A percentile compares a stretch with the other conserved stretches of the same genome.
These are phyloP conservation scores for Campoplex nolae DNA, from an alignment of 2,888 invertebrate genomes.

Conservation along the genomic window DNA sequence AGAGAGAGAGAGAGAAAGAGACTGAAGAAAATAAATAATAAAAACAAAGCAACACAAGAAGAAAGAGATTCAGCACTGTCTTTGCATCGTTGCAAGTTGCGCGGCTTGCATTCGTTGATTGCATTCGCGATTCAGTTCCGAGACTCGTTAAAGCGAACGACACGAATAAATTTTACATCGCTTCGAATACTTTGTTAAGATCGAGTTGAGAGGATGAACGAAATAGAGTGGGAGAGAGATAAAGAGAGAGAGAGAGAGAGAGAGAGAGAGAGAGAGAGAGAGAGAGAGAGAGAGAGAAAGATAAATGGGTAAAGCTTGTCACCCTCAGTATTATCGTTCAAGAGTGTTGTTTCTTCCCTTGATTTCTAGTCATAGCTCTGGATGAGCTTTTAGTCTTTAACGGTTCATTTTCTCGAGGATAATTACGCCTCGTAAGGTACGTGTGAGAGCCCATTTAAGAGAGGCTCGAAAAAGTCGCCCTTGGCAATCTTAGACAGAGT, in stretches of 20 bases:
- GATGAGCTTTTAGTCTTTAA: conserved; percentile 50
- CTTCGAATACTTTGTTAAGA: conserved; percentile 64
- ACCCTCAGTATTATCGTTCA: conserved; percentile 40
- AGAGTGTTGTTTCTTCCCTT: conserved; percentile 12
- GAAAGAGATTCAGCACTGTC: conserved; percentile 29
- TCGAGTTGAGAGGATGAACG: conserved; percentile 13
- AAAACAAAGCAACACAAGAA: conserved; percentile 25
- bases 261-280: conserved; percentile 6
- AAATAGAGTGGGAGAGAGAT: conserved; percentile 18
- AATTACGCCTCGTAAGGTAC: conserved; percentile 49
- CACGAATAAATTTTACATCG: conserved; percentile 71
- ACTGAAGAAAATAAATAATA: not conserved
- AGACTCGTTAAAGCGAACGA: conserved; percentile 71
- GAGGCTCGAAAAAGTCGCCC: conserved; percentile 67
- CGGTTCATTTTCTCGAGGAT: conserved; percentile 53
- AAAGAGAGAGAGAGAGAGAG: conserved; percentile 18
- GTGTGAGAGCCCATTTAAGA: conserved; percentile 66
- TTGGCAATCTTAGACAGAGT: conserved; percentile 72
- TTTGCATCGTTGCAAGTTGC: conserved; percentile 37
- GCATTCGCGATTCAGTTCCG: conserved; percentile 70
- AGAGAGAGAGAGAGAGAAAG: conserved; percentile 25
- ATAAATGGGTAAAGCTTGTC: conserved; percentile 48
- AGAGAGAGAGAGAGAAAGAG: not conserved
- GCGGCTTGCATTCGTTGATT: conserved; percentile 65
- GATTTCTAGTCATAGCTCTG: conserved; percentile 4